Evolutionary conservation across 2,797 vertebrate species (phyloP).

Genomic region (Dendrocincla tyrannina): DNA sequence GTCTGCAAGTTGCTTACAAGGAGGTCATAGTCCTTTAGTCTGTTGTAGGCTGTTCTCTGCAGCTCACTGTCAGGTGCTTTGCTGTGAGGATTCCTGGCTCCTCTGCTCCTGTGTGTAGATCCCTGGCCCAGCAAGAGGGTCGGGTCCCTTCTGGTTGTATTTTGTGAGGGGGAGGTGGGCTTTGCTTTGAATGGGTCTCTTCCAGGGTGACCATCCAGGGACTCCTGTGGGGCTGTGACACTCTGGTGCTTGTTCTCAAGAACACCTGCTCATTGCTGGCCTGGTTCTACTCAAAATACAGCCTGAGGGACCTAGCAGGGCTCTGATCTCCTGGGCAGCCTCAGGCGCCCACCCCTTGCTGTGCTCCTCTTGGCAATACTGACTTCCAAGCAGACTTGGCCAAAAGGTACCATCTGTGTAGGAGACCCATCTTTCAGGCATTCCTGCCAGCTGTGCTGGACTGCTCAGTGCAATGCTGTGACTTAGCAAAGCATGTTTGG

Average conservation of each 20-base stretch:
- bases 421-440: not conserved
- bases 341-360: not conserved
- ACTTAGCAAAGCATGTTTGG: not conserved
- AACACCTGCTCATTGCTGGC: not conserved
- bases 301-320: not conserved
- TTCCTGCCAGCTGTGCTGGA: not conserved
- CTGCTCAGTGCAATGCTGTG: not conserved
- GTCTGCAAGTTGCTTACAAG: not conserved
- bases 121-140: not conserved
- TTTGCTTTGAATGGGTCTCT: not conserved
- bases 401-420: not conserved
- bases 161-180: not conserved
- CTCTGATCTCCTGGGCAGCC: not conserved
- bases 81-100: not conserved
- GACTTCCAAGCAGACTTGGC: not conserved
- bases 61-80: accelerated
- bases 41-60: not conserved
- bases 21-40: not conserved
- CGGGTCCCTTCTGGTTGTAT: not conserved
- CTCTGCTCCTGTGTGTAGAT: not conserved
- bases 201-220: not conserved
- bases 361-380: accelerated
- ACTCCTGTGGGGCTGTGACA: not conserved
- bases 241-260: not conserved
- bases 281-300: not conserved